Base-by-base conservation (phyloP, 2,113 vertebrate genomes). In the Gnathonemus echidnorhynchus region DNA sequence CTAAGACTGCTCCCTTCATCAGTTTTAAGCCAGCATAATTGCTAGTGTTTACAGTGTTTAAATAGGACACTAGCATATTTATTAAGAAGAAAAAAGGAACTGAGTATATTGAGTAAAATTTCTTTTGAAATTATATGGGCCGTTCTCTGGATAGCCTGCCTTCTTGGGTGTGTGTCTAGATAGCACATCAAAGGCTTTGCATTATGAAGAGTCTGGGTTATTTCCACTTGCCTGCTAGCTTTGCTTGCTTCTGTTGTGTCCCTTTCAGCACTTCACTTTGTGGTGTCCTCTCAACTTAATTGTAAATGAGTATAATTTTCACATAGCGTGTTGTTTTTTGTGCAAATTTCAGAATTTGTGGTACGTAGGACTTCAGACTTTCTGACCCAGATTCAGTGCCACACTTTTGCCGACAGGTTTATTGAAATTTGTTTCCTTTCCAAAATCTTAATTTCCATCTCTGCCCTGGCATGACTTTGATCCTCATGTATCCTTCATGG, bases 1-100 rank as follows among this genome's bases (percentile, higher is more conserved):
- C 85, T 92, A 48, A 91, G 86, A 86, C 35, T 56, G 85, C 91
- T 89, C 84, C 88, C 53, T 11, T 45, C 52, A 49, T 13, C 62
- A 31, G n/a, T 31, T 27, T 88, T 85, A 74, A 88, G 91, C 86
- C 42, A 84, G 86, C 42, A 85, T 45, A 2, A 62, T 53, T 90
- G 49, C 88, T 83, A 88, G 83, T 90, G 31, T 49, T 89, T 11
- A n/a, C 48, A 84, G 35, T 53, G 21, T 27, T 56, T 62, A 80
- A 86, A 45, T 62, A 10, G 53, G 62, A 90, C 31, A 86, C 58
- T 62, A 85, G 45, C 83, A 90, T 86, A 90, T 86, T 86, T 53
- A 21, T 35, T 48, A 85, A 17, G 35, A 5, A 13, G 35, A 39
- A 31, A 84, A 35, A n/a, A 8, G 53, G 53, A 56, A 56, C 53